Base-by-base conservation (phyloP, 2,113 vertebrate species). In the Prolemur simus region DNA sequence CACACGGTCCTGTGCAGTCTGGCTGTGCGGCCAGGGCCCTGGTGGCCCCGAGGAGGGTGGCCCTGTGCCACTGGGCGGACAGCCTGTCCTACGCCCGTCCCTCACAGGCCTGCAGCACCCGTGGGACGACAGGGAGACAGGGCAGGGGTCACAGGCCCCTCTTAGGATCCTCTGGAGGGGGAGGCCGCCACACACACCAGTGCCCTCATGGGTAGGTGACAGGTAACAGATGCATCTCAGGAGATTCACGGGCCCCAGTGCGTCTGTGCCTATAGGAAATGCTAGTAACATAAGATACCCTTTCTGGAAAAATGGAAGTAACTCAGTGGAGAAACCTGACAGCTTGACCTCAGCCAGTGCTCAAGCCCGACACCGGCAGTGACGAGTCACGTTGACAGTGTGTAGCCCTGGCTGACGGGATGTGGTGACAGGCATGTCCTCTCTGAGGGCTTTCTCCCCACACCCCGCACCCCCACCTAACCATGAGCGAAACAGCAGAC, bases 201-300 rank as follows among this genome's bases (percentile, higher is more conserved):
- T 64, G 2, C 3, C 0, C 27, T 29, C 11, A 0, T 3, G 21
- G 29, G 0, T 0, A 64, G 45, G 25, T 4, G 25, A 8, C 9
- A 45, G 58, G n/a, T 6, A 25, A 2, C 1, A 1, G 4, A 8
- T 0, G 1, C 15, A 0, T 34, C 66, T 60, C n/a, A 0, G 37
- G 42, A 10, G 7, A 18, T 74, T 3, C 42, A 25, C 4, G 15
- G 23, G 34, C 52, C 45, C 37, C 12, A 13, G 1, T 10, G 66
- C 15, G 6, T 37, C 60, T 34, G 71, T 14, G 13, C 42, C 54
- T 9, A 0, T 0, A 47, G n/a, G 13, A 39, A 71, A 27, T 18
- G 21, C 10, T 12, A 0, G 29, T 6, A 0, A 20, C 3, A 37
- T 71, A 66, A 47, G 3, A 4, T 0, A 20, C 9, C 45, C 5